Evolutionary conservation across 2,113 vertebrate species (phyloP).

Genomic region (Callipepla squamata): DNA sequence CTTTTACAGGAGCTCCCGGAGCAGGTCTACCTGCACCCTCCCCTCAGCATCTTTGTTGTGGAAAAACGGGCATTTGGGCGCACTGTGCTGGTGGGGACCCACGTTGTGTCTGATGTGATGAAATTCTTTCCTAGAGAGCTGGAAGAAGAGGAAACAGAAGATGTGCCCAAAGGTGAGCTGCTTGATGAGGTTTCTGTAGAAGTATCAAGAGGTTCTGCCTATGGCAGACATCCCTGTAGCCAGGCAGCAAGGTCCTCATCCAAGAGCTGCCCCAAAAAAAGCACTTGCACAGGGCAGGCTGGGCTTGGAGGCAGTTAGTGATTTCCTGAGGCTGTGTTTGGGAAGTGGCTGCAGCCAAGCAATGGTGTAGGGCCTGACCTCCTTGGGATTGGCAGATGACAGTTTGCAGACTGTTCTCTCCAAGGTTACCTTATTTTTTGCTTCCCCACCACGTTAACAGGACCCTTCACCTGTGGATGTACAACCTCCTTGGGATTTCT

Average conservation of each 20-base stretch:
- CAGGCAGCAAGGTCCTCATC: neutral
- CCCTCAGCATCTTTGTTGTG: conserved; percentile 90
- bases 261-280: neutral
- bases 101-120: conserved; percentile 87
- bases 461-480: neutral
- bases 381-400: neutral
- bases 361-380: neutral
- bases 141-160: conserved; percentile 77
- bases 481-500: neutral
- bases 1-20: conserved; percentile 88
- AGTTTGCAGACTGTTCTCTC: neutral
- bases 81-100: conserved; percentile 86
- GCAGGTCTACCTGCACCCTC: conserved; percentile 91
- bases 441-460: neutral
- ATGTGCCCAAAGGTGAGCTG: conserved; percentile 63
- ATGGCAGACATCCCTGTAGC: neutral
- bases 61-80: conserved; percentile 89
- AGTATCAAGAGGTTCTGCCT: neutral
- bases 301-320: neutral
- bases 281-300: neutral
- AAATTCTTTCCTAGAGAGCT: conserved; percentile 80
- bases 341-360: neutral
- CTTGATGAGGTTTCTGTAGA: neutral
- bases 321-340: neutral
- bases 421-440: neutral